Evolutionary conservation across 1,140 invertebrate species (phyloP).

Genomic region (Trinorchestia longiramus): DNA sequence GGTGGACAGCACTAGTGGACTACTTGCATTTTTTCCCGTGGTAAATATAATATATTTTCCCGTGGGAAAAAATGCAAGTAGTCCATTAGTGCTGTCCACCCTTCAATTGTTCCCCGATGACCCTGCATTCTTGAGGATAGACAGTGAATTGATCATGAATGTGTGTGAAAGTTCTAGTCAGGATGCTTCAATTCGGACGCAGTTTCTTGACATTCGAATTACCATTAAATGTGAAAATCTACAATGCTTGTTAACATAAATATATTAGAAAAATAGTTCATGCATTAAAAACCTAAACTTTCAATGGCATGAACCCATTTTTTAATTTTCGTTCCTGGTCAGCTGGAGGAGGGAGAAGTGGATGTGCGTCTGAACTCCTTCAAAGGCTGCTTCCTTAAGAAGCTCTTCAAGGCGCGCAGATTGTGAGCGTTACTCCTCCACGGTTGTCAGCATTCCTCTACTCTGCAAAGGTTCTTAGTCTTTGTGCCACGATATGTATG

Average conservation of each 20-base stretch:
- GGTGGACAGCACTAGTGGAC: too few relatives aligned
- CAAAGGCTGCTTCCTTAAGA: constrained; percentile 43
- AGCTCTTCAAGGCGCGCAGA: background rate
- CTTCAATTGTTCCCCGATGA: too few relatives aligned
- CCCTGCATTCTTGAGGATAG: background rate
- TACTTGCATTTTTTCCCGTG: too few relatives aligned
- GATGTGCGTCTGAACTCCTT: constrained; percentile 30
- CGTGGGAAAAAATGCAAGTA: too few relatives aligned
- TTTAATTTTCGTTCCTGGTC: background rate
- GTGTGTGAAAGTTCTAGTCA: background rate
- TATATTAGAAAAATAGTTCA: background rate
- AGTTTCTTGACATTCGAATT: background rate
- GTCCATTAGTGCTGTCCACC: too few relatives aligned
- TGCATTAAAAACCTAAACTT: background rate
- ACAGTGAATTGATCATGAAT: background rate
- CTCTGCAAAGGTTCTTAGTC: background rate
- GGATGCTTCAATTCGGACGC: background rate
- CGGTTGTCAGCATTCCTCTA: background rate
- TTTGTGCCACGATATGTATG: background rate
- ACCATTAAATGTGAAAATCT: background rate
- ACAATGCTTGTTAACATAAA: background rate
- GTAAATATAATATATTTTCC: too few relatives aligned
- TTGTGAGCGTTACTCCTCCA: background rate
- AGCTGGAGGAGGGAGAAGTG: constrained; percentile 24
- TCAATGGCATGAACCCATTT: background rate